These are phyloP conservation scores for Lates japonicus DNA, from an alignment of 2,797 vertebrate species.

Conservation along the genomic window DNA sequence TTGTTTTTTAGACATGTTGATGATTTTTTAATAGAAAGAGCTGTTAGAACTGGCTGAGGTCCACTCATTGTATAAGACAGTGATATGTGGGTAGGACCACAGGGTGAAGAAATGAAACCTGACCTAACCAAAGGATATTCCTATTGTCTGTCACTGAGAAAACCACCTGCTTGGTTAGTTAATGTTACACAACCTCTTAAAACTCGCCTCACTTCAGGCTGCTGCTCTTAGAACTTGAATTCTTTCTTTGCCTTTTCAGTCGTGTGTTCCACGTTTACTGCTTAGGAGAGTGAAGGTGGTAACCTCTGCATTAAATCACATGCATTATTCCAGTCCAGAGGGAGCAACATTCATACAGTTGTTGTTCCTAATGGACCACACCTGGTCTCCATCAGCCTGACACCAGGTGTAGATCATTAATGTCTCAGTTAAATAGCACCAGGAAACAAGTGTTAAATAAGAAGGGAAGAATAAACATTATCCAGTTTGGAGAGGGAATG, in stretches of 20 bases:
- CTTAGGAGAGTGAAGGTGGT: neutral
- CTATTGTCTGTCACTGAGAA: neutral
- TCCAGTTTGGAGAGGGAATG: constrained; percentile 43
- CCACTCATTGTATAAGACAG: too few species aligned
- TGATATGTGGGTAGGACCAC: too few species aligned
- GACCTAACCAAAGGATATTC: too few species aligned
- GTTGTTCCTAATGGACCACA: constrained; percentile 1
- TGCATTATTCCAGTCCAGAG: neutral
- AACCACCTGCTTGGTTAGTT: neutral
- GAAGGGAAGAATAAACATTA: constrained; percentile 19
- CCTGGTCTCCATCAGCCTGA: neutral
- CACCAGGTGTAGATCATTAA: constrained; percentile 29
- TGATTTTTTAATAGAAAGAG: too few species aligned
- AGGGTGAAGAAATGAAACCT: too few species aligned
- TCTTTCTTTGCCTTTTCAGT: neutral
- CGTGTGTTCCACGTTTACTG: neutral
- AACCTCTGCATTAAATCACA: neutral
- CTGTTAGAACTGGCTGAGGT: too few species aligned
- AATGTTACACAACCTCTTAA: neutral
- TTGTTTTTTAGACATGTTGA: too few species aligned
- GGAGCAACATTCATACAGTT: neutral
- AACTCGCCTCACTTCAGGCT: neutral
- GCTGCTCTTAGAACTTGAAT: neutral
- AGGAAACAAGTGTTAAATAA: neutral
- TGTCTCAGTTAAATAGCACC: constrained; percentile 5